Percentiles rank a stretch among this genome's conserved stretches.
Evolutionary conservation across 1,140 invertebrate genomes (phyloP).

Genomic region (Acyrthosiphon pisum): DNA sequence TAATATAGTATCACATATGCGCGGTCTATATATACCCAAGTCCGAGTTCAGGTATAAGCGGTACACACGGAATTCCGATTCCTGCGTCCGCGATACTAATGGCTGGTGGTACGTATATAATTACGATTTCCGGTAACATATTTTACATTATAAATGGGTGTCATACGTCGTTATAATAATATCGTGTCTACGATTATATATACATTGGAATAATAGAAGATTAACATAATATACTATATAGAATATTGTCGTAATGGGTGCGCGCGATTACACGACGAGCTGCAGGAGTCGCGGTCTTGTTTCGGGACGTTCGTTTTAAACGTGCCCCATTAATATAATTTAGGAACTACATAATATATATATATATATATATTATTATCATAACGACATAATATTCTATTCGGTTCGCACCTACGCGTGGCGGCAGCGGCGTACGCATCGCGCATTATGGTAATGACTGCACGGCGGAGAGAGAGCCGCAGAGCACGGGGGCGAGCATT

Average conservation of each 20-base stretch:
- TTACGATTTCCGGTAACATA: constrained; percentile 7
- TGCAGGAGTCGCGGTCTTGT: constrained; percentile 3
- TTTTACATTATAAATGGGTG: background rate
- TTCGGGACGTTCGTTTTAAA: background rate
- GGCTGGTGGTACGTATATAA: background rate
- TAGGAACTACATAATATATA: background rate
- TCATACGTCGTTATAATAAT: constrained; percentile 16
- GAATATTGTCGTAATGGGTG: background rate
- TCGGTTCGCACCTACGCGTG: background rate
- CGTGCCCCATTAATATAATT: background rate
- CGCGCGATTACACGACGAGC: background rate
- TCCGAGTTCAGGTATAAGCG: too few relatives aligned
- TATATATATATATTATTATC: background rate
- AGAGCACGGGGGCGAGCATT: background rate
- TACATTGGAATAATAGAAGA: background rate
- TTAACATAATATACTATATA: background rate
- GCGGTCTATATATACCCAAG: too few relatives aligned
- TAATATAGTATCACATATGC: background rate
- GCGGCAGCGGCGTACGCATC: background rate
- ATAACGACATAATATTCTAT: constrained; percentile 4
- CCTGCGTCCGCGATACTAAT: background rate
- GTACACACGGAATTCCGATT: background rate
- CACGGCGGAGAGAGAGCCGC: too few relatives aligned
- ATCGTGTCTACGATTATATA: background rate
- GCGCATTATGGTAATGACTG: background rate